Conservation (phyloP, 1,140 invertebrate species). For the Zaprionus gabonicus region DNA sequence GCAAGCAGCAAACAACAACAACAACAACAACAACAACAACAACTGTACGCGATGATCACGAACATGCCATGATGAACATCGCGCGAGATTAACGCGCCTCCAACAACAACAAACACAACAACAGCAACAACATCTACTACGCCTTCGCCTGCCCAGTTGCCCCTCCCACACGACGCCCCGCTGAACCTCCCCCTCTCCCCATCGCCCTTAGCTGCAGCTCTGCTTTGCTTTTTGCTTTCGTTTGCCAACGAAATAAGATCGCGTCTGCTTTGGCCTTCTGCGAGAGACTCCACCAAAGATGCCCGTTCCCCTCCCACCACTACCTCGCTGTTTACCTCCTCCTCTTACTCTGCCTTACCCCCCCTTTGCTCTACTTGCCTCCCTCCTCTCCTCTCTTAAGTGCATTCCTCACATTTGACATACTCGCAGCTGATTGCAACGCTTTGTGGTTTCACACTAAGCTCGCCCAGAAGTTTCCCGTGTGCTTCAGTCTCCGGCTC, state of each 20-base stretch:
- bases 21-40: constrained; percentile 23
- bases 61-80: constrained; percentile 77
- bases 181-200: neutral
- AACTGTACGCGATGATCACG: constrained; percentile 63
- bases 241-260: constrained; percentile 10
- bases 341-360: too few species aligned
- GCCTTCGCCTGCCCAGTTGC: constrained; percentile 33
- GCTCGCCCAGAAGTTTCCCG: constrained; percentile 55
- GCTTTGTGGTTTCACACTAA: constrained; percentile 11
- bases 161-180: neutral
- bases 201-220: neutral
- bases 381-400: neutral
- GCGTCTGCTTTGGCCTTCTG: neutral
- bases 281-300: neutral
- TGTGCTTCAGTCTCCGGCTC: constrained; percentile 44
- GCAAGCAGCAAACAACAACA: constrained; percentile 28
- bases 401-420: constrained; percentile 33
- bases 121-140: constrained; percentile 23
- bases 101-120: constrained; percentile 39
- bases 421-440: constrained; percentile 9
- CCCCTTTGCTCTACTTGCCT: neutral
- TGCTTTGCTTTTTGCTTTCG: neutral
- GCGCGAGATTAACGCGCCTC: constrained; percentile 67
- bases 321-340: neutral
- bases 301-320: neutral